These are phyloP conservation scores for Augiades crinisus DNA, from an alignment of 2,888 invertebrate genomes.

Conservation along the genomic window DNA sequence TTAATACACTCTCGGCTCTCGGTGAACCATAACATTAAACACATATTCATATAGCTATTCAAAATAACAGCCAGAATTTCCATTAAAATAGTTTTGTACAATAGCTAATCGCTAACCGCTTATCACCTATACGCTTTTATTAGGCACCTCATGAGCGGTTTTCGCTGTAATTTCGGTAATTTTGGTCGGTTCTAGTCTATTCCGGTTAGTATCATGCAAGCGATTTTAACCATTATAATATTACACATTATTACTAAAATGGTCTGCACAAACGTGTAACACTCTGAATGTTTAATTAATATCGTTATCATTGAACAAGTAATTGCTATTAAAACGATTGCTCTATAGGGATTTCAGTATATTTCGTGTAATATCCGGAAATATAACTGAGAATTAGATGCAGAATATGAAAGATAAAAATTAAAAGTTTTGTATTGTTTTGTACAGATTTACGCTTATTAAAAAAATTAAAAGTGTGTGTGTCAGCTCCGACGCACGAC, in stretches of 20 bases:
- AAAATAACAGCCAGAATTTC: neutral
- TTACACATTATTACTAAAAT: neutral
- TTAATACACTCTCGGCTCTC: too few relatives aligned
- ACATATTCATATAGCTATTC: neutral
- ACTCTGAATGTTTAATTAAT: conserved; percentile 15
- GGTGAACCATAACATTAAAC: too few relatives aligned
- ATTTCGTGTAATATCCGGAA: neutral
- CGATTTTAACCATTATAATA: conserved; percentile 10
- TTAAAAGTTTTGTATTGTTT: too few relatives aligned
- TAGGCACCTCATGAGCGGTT: conserved; percentile 47
- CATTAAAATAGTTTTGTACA: neutral
- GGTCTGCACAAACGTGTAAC: neutral
- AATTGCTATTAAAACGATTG: conserved; percentile 19
- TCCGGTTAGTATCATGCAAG: conserved; percentile 2
- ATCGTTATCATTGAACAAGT: conserved; percentile 21
- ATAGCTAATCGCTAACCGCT: conserved; percentile 18
- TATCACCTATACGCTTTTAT: conserved; percentile 28
- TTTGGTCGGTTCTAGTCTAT: conserved; percentile 45
- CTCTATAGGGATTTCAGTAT: neutral
- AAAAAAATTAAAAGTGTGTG: too few relatives aligned
- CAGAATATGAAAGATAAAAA: too few relatives aligned
- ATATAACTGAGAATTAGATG: neutral
- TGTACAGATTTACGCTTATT: too few relatives aligned
- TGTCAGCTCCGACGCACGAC: too few relatives aligned
- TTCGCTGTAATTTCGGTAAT: conserved; percentile 59